phyloP scores from a whole-genome alignment of 2,888 invertebrate species.

The Ptilodon capucinus region DNA sequence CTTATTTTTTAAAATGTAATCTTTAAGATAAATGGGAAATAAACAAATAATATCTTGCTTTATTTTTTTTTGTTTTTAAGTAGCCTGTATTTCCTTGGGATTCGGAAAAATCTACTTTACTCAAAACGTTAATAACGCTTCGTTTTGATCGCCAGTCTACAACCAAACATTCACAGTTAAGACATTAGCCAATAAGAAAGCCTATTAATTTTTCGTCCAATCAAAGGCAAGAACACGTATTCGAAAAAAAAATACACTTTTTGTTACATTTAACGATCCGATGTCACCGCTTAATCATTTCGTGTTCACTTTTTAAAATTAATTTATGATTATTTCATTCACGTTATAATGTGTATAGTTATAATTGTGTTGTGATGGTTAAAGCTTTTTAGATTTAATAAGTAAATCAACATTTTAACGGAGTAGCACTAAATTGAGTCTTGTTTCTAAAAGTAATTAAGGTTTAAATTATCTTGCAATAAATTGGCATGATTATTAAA shows the following conservation, averaged over 20 bases:
- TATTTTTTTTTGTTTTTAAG: too few species aligned
- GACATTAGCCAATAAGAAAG: constrained; percentile 15
- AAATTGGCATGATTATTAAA: too few species aligned
- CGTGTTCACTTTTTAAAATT: constrained; percentile 23
- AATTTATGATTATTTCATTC: constrained; percentile 22
- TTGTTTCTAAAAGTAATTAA: not conserved
- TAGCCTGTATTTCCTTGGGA: too few species aligned
- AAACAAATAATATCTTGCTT: too few species aligned
- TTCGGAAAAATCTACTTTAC: too few species aligned
- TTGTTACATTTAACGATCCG: constrained; percentile 23
- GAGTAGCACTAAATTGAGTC: not conserved
- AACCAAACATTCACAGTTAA: constrained; percentile 3
- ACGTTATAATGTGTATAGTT: constrained; percentile 2
- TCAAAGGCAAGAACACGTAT: constrained; percentile 17
- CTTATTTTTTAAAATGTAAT: too few species aligned
- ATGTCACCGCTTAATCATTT: constrained; percentile 27
- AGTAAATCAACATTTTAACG: not conserved
- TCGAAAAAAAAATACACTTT: constrained; percentile 33
- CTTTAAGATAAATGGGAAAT: too few species aligned
- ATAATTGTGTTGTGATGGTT: constrained; percentile 1
- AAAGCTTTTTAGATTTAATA: not conserved
- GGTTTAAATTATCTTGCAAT: too few species aligned
- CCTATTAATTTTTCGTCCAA: constrained; percentile 27
- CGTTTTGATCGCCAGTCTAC: constrained; percentile 8
- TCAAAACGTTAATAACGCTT: not conserved